Evolutionary conservation across 92 coral and sea anemone species (phyloP), one percentile per base, ranked within the genome.

Genomic region (Actinernus sp.): DNA sequence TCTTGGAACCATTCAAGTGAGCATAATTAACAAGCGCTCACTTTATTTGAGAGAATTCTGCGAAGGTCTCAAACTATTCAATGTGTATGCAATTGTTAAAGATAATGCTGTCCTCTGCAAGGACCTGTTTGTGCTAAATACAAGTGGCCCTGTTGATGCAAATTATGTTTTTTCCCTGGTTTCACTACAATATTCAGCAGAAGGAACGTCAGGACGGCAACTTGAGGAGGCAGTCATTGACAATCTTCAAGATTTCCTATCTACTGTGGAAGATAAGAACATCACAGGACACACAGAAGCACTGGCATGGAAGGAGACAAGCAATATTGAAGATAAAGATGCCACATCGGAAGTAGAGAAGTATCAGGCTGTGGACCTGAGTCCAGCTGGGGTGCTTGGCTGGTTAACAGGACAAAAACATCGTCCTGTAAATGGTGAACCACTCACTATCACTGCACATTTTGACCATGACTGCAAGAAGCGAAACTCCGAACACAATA

Each of bases 1-100:
- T 39, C 66, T 61, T 63, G 81, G 85, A 54, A 84, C 90, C 64
- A 76, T 77, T 55, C 62, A 76, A 67, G 81, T 84, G 60, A 84
- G 73, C 73, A 70, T 84, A 38, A 53, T 84, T 7, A 68, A 36
- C 76, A 84, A 63, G 64, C 44, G 85, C 48, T 84, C 76, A 50
- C 80, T 76, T 10, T 84, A 68, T 46, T 52, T 76, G 50, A 83
- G 70, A 28, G 64, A 84, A 68, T 69, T 83, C 43, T 78, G 70
- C 21, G 79, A 83, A 69, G 84, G 79, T 17, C 73, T 74, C 41
- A 75, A 75, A 56, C 63, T 67, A 40, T 83, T 65, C 69, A 56
- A 67, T 56, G 78, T 68, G 16, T 22, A 69, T 58, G 71, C 26
- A 68, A 63, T 67, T 39, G 14, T 84, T 39, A 70, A 61, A 62